Evolutionary conservation across 2,113 vertebrate genomes (phyloP), one percentile per base, ranked within the genome.

Genomic region (Salvelinus namaycush): DNA sequence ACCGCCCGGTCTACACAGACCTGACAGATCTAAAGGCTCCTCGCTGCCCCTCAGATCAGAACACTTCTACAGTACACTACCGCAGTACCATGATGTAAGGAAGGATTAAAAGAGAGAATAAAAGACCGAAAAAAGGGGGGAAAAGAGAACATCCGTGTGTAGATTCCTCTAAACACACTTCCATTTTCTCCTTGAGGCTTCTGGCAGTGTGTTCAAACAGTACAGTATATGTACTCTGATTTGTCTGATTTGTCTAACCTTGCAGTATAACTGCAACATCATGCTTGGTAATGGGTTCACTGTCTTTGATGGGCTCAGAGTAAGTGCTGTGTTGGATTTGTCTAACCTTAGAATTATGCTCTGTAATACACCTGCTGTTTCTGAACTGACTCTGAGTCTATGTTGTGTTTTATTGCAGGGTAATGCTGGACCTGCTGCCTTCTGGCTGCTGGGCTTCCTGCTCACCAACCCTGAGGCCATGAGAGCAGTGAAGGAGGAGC

Each of bases 381-480:
- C 18, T 44, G 14, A 22, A 16, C 39, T 12, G 39, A 44, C 51
- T 24, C 8, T 27, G 26, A 2, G 7, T 75, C 24, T 34, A 13
- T 68, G 14, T 68, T 27, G 12, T 76, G 27, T 34, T 77, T 31
- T 57, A 86, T 80, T 73, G 68, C 68, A 94, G 94, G 90, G 95
- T 14, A 96, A 96, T 62, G 88, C 87, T 68, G 96, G 94, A 7
- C 96, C 95, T 51, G 93, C 86, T 22, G 91, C 92, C 70, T 97
- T 97, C 89, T 96, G 95, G 93, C 87, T 97, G 74, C 93, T 99
- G 34, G 89, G 94, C 0, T 98, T 94, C 89, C 93, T 97, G 74
- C 94, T 96, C 26, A 95, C 94, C 82, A 83, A 94, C 76, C 94
- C 95, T 0, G 87, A 94, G 85, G 96, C 95, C 44, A 72, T 94